Evolutionary conservation across 2,888 invertebrate species (phyloP), one percentile per base, ranked within the genome.

Genomic region (Cephalotes varians): DNA sequence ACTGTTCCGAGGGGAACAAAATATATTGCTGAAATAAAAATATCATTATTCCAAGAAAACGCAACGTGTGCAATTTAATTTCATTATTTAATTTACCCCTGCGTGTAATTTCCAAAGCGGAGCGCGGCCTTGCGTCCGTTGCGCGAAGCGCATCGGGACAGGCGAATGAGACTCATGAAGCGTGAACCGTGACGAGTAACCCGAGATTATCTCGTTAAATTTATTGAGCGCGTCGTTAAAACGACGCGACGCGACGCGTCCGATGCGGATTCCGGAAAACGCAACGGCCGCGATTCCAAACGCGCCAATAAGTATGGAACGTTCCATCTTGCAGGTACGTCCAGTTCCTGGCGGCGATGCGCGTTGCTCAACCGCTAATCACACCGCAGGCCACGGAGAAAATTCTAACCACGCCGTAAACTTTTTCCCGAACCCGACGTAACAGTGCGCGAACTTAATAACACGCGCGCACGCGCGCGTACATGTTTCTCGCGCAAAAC

Each of bases 191-290:
- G 56, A 37, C n/a, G 37, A 47, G 44, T 77, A 69, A 69, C 34
- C 69, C 56, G 12, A 47, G 56, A 71, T 79, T 79, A 79, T 79
- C 77, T 79, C 71, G 34, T 79, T 79, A 58, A 79, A 71, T 79
- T 82, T 77, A 77, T 65, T 60, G 77, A 77, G 64, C 62, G 54
- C 69, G 51, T 34, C 54, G 56, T 84, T 88, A 67, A 72, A 44
- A 56, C 47, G 9, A 40, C 51, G 44, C 51, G 15, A 64, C 44
- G 40, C n/a, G 40, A 69, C 79, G 83, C 73, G 82, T 77, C 82
- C 77, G 85, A 64, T 9, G 64, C 21, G 31, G 62, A 77, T 82
- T 74, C 79, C 62, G 12, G 56, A 65, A 81, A 81, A 82, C 60
- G 54, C 51, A 25, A 18, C 25, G 34, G n/a, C n/a, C n/a, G 44